These are phyloP conservation scores for Actinopyga echinites DNA, from an alignment of 53 echinoderm and acorn worm species.

Conservation along the genomic window DNA sequence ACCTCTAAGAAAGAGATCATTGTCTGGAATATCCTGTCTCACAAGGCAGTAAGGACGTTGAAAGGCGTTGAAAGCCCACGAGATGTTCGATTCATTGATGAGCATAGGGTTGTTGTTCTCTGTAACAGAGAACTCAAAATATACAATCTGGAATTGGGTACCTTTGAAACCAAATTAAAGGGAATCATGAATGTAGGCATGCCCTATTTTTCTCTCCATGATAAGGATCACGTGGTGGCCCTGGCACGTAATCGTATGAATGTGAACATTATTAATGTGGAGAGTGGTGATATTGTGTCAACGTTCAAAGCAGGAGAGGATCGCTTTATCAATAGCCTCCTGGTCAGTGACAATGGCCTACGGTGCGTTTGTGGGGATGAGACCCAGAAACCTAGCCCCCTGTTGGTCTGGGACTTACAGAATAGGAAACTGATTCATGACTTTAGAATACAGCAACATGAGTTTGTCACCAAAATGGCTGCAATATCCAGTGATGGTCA, in stretches of 20 bases:
- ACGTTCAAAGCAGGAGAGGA: slow-evolving; percentile 98
- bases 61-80: slow-evolving; percentile 76
- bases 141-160: slow-evolving; percentile 85
- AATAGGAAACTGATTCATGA: slow-evolving; percentile 92
- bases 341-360: slow-evolving; percentile 94
- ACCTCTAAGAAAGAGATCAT: slow-evolving; percentile 68
- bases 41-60: slow-evolving; percentile 84
- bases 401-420: slow-evolving; percentile 91
- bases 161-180: slow-evolving; percentile 78
- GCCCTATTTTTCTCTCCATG: slow-evolving; percentile 89
- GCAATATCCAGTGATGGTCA: slow-evolving; percentile 95
- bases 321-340: slow-evolving; percentile 91
- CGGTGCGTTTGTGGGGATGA: slow-evolving; percentile 96
- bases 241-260: slow-evolving; percentile 95
- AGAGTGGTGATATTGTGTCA: slow-evolving; percentile 75
- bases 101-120: slow-evolving; percentile 82
- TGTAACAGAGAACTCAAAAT: slow-evolving; percentile 95
- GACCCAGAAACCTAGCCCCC: slow-evolving; percentile 97
- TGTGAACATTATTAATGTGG: slow-evolving; percentile 94
- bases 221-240: slow-evolving; percentile 94
- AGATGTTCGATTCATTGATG: slow-evolving; percentile 82
- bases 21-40: slow-evolving; percentile 86
- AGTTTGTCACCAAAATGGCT: slow-evolving; percentile 96
- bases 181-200: slow-evolving; percentile 93
- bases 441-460: slow-evolving; percentile 95